Evolutionary conservation across 1,140 invertebrate genomes (phyloP).

Genomic region (Cydia splendana): DNA sequence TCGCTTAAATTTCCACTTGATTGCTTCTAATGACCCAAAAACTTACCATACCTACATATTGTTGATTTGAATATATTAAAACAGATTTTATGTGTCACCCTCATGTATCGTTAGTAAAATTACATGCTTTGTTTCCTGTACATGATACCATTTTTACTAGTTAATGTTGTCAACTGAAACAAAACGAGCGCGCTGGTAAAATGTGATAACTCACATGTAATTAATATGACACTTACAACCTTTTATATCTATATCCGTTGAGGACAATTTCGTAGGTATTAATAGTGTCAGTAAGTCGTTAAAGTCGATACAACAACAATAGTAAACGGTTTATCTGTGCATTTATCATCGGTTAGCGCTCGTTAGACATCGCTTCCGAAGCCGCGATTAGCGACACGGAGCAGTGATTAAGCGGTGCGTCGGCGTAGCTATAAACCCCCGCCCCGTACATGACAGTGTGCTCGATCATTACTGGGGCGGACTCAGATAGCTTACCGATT

Average conservation of each 20-base stretch:
- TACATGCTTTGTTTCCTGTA: background rate
- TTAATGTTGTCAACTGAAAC: background rate
- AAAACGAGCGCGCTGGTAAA: background rate
- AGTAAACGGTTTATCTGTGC: background rate
- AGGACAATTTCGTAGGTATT: background rate
- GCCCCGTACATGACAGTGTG: no score
- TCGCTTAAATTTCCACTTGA: background rate
- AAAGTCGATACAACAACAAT: background rate
- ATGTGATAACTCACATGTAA: background rate
- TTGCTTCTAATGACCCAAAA: background rate
- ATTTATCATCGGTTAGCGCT: constrained; percentile 10
- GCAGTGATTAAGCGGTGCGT: background rate
- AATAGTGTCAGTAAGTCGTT: background rate
- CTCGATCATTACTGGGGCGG: no score
- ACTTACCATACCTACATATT: background rate
- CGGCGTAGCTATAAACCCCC: no score
- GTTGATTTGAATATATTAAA: constrained; percentile 14
- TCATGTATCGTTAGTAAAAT: constrained; percentile 5
- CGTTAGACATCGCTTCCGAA: background rate
- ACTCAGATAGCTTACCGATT: no score
- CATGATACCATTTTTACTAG: background rate
- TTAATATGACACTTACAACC: background rate
- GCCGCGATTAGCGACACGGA: background rate
- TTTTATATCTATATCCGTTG: background rate
- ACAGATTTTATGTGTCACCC: background rate